Percentiles rank a stretch among this genome's conserved stretches.
These are phyloP conservation scores for Phoebastria nigripes DNA, from an alignment of 2,797 vertebrate species.

Conservation along the genomic window DNA sequence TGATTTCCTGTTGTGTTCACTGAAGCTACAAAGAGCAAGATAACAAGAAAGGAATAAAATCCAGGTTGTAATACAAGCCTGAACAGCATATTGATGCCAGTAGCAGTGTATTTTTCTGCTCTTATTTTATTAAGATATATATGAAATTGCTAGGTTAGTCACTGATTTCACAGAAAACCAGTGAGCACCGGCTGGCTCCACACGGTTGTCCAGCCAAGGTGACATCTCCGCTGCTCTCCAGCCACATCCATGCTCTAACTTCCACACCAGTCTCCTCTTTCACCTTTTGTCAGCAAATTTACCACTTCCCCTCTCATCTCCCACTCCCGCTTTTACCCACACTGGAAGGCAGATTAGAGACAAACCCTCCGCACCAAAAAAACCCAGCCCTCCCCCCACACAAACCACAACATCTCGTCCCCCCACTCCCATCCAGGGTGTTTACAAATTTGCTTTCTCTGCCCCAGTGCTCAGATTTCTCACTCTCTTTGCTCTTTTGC, in stretches of 20 bases:
- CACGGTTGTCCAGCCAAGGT: not conserved
- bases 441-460: not conserved
- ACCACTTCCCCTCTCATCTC: not conserved
- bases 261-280: not conserved
- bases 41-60: conserved; percentile 20
- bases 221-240: not conserved
- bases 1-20: conserved; percentile 1
- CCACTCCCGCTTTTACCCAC: not conserved
- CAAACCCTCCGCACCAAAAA: not conserved
- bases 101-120: not conserved
- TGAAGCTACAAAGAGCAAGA: not conserved
- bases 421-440: accelerated
- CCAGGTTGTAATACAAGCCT: conserved; percentile 12
- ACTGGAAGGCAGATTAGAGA: not conserved
- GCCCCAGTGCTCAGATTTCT: not conserved
- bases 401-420: not conserved
- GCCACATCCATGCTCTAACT: not conserved
- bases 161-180: not conserved
- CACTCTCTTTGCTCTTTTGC: not conserved
- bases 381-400: accelerated
- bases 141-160: not conserved
- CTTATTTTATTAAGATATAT: not conserved
- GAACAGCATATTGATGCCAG: not conserved
- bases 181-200: not conserved
- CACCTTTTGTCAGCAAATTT: not conserved